Base-by-base conservation (phyloP, 2,113 vertebrate species). In the Catharus fuscescens region DNA sequence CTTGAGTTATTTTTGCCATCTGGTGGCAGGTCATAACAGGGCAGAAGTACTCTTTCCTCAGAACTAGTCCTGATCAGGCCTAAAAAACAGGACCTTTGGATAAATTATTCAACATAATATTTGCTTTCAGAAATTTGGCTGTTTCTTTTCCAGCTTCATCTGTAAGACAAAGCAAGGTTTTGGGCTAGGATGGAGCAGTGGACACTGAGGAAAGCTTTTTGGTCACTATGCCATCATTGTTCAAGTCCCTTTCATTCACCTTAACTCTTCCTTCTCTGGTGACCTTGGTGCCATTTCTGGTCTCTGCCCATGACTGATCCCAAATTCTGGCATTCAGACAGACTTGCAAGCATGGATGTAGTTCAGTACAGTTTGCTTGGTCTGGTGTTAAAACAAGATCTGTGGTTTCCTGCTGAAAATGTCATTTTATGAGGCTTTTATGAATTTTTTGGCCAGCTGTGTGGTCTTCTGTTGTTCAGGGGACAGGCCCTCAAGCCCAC, bases 291-390 rank as follows among this genome's bases (percentile, higher is more conserved):
- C 26, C 16, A 8, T 47, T 83, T 89, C 67, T 88, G 57, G 13
- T 54, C 50, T 52, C 66, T 64, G 44, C 6, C n/a, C 18, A 8
- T 24, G 23, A 32, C 48, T 50, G 29, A 23, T 59, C 24, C 59
- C 47, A 32, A 59, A 44, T 74, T 54, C 71, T 62, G 52, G 8
- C 52, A 88, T 18, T 73, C 0, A 0, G 29, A 28, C 0, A 0
- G 23, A 13, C 14, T 78, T 8, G 2, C 24, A 45, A 45, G 5
- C 10, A 14, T 5, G 7, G 42, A 66, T 13, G 40, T 59, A 6
- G 14, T 29, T 78, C 26, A 64, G 34, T 16, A 15, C 1, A 2
- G 6, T 70, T 73, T 84, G 8, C 10, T 48, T 45, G 25, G 14
- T 19, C 45, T 31, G 44, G 3, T 62, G 42, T 70, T 81, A 36